Evolutionary conservation across 2,888 invertebrate genomes (phyloP), one percentile per base, ranked within the genome.

Genomic region (Antitype chi): DNA sequence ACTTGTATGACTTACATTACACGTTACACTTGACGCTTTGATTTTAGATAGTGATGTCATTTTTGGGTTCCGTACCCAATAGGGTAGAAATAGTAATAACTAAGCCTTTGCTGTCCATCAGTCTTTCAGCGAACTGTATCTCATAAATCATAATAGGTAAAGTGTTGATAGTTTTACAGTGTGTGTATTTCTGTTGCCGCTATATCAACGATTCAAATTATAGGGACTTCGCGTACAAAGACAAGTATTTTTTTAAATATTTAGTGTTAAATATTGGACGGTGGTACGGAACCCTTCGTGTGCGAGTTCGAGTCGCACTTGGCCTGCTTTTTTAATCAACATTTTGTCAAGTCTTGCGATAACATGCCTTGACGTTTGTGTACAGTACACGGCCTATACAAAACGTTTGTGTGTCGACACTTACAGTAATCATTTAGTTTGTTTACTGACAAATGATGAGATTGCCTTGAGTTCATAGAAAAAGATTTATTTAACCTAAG

Each of bases 391-490:
- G 38, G n/a, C 71, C 74, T 78, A 83, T 71, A 78, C 72, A 76
- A 73, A 66, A 32, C 47, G 4, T 57, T 32, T 47, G 64, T 25
- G 15, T 71, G 72, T 74, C 66, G 63, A 80, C 80, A 86, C 76
- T 86, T 68, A 76, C 28, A 57, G 68, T 81, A 87, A 88, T 87
- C 79, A 85, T 59, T 75, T 66, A 70, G 70, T 64, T 60, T 78
- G 72, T 81, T 71, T 62, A 47, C 47, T 53, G 60, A 77, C 81
- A 64, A 74, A 76, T 63, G 74, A 80, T 67, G 76, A 55, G 32
- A 76, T 67, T 64, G 47, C 43, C 70, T 49, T 71, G 60, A n/a
- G 43, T 32, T 52, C 28, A 13, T 15, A 60, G 9, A 28, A 76
- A 67, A 20, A 15, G 1, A 25, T 67, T 55, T 59, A 62, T 32